Conservation (phyloP, 2,888 invertebrate genomes). For the Parasteatoda lunata region DNA sequence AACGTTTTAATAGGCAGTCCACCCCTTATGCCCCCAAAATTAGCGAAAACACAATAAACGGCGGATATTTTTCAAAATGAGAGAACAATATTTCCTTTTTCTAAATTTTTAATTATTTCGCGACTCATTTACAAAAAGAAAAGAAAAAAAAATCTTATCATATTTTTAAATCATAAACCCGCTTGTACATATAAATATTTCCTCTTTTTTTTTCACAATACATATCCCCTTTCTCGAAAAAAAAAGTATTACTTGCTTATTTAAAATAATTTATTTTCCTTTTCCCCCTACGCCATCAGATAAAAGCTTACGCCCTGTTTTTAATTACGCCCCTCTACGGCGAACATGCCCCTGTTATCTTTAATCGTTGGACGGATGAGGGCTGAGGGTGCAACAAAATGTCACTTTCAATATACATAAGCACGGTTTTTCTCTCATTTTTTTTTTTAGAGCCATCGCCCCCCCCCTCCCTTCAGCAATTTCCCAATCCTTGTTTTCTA, state of each 20-base stretch:
- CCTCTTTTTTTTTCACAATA: constrained; percentile 6
- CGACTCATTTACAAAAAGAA: constrained; percentile 44
- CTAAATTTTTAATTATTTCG: constrained; percentile 61
- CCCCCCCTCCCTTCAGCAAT: not conserved
- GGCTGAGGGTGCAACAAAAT: constrained; percentile 5
- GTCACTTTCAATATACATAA: constrained; percentile 43
- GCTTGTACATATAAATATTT: not conserved
- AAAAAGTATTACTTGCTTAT: not conserved
- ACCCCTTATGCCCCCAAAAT: not conserved
- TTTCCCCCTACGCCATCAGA: constrained; percentile 45
- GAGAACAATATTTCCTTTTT: not conserved
- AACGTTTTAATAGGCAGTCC: too few species aligned
- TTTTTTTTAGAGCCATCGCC: constrained; percentile 6
- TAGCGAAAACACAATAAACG: constrained; percentile 12
- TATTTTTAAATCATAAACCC: constrained; percentile 46
- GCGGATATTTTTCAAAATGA: constrained; percentile 22
- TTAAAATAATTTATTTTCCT: constrained; percentile 33
- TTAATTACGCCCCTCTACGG: constrained; percentile 55
- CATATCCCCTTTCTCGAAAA: not conserved
- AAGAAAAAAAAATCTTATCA: constrained; percentile 25
- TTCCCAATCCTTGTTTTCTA: constrained; percentile 40
- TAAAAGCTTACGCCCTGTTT: constrained; percentile 50
- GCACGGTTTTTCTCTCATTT: constrained; percentile 18
- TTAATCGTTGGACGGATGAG: constrained; percentile 31
- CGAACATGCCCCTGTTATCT: constrained; percentile 51